These are phyloP conservation scores for Drosophila bipectinata DNA, from an alignment of 1,140 invertebrate species.

Conservation along the genomic window DNA sequence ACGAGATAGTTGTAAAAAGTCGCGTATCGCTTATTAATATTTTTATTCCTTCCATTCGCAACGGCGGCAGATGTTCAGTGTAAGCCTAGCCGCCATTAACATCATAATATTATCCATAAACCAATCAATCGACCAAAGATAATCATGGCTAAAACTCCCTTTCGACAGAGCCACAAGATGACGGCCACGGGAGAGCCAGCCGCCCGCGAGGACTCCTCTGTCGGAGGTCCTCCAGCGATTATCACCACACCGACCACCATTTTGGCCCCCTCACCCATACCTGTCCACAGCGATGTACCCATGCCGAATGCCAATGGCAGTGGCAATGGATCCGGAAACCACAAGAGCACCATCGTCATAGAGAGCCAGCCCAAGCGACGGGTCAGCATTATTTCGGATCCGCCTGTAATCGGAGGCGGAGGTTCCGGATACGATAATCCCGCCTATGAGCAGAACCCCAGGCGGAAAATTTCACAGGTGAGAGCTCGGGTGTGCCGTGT, in stretches of 20 bases:
- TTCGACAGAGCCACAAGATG: conserved; percentile 48
- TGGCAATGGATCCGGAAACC: conserved; percentile 36
- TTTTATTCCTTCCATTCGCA: conserved; percentile 34
- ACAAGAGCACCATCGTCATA: conserved; percentile 68
- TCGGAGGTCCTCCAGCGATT: conserved; percentile 13
- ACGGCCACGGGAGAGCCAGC: conserved; percentile 66
- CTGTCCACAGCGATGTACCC: conserved; percentile 51
- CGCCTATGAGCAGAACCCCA: conserved; percentile 79
- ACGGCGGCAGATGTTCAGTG: conserved; percentile 46
- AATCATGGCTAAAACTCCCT: background rate
- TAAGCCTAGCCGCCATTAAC: conserved; percentile 24
- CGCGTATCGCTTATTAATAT: conserved; percentile 36
- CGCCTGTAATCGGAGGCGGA: conserved; percentile 41
- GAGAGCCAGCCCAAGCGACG: conserved; percentile 79
- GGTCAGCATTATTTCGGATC: conserved; percentile 81
- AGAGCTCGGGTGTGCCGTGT: conserved; percentile 12
- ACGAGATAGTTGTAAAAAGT: conserved; percentile 77
- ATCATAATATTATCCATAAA: background rate
- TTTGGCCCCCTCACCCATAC: conserved; percentile 20
- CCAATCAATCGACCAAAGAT: background rate
- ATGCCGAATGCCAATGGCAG: conserved; percentile 57
- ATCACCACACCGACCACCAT: conserved; percentile 27
- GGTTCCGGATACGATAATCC: conserved; percentile 80
- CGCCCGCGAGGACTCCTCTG: conserved; percentile 42
- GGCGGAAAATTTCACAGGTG: conserved; percentile 83